Evolutionary conservation across 2,113 vertebrate species (phyloP).

Genomic region (Camelus bactrianus): DNA sequence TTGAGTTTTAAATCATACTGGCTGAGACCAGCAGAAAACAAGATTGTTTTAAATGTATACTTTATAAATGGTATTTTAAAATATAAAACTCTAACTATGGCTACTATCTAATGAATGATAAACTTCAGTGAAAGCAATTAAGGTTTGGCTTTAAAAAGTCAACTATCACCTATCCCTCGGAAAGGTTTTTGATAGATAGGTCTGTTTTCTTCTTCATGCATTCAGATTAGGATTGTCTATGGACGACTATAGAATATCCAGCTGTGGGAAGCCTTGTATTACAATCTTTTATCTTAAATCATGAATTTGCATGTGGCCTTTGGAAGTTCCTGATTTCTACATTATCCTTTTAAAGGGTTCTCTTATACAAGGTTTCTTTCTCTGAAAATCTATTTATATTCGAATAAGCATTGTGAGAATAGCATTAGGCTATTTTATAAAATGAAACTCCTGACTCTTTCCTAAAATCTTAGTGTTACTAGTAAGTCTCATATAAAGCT

Average conservation of each 20-base stretch:
- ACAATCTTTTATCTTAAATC: background rate
- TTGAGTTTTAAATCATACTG: slow-evolving; percentile 57
- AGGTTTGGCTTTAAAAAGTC: background rate
- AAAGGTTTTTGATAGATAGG: background rate
- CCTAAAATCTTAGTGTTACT: background rate
- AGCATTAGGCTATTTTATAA: slow-evolving; percentile 10
- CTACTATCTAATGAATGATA: slow-evolving; percentile 16
- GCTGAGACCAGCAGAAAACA: background rate
- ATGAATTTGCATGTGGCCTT: background rate
- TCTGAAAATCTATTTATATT: slow-evolving; percentile 24
- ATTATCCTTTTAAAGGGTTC: slow-evolving; percentile 2
- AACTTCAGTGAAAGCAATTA: background rate
- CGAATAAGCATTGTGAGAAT: background rate
- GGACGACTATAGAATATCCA: background rate
- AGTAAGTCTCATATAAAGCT: background rate
- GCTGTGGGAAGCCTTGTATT: background rate
- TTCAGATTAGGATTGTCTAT: background rate
- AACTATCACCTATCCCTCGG: background rate
- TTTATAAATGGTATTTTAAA: slow-evolving; percentile 32
- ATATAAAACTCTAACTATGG: background rate
- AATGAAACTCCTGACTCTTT: background rate
- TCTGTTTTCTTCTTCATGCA: background rate
- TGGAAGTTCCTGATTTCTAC: background rate
- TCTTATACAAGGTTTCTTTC: background rate
- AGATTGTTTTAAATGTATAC: background rate